phyloP scores from a whole-genome alignment of 2,113 vertebrate species.

The Ellobius talpinus region DNA sequence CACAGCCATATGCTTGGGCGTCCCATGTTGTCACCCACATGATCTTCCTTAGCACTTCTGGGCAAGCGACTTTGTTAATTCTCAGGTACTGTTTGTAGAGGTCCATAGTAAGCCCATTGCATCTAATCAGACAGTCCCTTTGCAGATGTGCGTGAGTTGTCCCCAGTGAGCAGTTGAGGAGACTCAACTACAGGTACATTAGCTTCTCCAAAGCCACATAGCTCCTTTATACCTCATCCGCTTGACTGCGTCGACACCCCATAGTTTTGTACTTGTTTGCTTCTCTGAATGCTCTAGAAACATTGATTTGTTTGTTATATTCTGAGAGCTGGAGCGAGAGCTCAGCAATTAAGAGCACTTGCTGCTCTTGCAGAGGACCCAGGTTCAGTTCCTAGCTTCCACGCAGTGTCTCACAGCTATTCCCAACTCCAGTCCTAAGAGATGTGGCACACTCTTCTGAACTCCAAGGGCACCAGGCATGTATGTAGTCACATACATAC shows the following conservation, averaged over 20 bases:
- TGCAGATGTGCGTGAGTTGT: neutral
- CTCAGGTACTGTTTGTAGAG: fast-evolving
- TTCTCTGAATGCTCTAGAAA: neutral
- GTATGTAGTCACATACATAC: neutral
- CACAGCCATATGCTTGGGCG: neutral
- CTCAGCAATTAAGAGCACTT: neutral
- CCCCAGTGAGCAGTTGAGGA: neutral
- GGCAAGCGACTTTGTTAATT: no score
- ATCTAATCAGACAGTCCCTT: neutral
- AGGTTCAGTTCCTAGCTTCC: neutral
- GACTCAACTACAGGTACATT: no score
- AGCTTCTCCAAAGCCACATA: neutral
- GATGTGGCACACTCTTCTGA: neutral
- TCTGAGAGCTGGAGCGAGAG: neutral
- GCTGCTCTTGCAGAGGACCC: neutral
- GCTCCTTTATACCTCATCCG: neutral
- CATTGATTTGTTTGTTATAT: neutral
- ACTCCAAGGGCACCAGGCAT: neutral
- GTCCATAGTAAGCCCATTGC: fast-evolving
- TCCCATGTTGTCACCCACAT: fast-evolving
- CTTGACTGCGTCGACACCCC: no score
- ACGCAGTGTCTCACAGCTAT: neutral
- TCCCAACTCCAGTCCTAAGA: neutral
- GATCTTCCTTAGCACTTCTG: neutral
- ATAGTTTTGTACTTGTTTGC: neutral